phyloP scores from a whole-genome alignment of 2,797 vertebrate species.

The Harpagifer antarcticus region DNA sequence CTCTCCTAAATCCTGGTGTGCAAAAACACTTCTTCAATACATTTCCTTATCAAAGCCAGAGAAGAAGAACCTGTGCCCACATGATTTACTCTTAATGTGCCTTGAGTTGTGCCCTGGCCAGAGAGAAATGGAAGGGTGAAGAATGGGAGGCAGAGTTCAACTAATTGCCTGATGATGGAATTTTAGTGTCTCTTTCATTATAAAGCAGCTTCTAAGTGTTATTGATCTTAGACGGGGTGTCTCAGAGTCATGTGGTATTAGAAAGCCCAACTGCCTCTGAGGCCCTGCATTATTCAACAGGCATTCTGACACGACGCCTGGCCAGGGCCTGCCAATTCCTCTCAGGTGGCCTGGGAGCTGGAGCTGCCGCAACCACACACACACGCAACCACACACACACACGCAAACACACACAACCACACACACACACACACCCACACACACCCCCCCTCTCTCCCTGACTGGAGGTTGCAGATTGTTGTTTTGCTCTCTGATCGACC shows the following conservation, averaged over 20 bases:
- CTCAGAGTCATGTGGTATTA: constrained; percentile 89
- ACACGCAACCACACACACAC: not conserved
- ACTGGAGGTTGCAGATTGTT: constrained; percentile 50
- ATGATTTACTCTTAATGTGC: constrained; percentile 56
- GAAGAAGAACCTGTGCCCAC: constrained; percentile 43
- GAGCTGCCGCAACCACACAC: not conserved
- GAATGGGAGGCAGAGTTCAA: constrained; percentile 67
- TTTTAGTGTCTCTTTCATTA: constrained; percentile 87
- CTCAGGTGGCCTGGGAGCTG: constrained; percentile 76
- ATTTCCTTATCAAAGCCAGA: constrained; percentile 62
- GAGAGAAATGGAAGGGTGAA: constrained; percentile 52
- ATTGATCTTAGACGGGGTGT: constrained; percentile 90
- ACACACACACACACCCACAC: constrained; percentile 17
- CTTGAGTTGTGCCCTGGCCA: constrained; percentile 17
- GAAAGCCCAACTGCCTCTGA: constrained; percentile 85
- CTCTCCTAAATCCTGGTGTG: constrained; percentile 29
- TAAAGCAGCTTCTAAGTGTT: constrained; percentile 92
- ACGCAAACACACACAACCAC: not conserved
- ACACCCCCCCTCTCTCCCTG: constrained; percentile 20
- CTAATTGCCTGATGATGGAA: constrained; percentile 86
- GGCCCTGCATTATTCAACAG: constrained; percentile 92
- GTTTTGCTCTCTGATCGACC: constrained; percentile 63
- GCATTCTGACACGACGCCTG: constrained; percentile 76
- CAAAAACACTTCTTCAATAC: constrained; percentile 57
- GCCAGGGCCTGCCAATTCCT: constrained; percentile 82